phyloP scores from a whole-genome alignment of 2,797 vertebrate species.

The Pelobates cultripes region DNA sequence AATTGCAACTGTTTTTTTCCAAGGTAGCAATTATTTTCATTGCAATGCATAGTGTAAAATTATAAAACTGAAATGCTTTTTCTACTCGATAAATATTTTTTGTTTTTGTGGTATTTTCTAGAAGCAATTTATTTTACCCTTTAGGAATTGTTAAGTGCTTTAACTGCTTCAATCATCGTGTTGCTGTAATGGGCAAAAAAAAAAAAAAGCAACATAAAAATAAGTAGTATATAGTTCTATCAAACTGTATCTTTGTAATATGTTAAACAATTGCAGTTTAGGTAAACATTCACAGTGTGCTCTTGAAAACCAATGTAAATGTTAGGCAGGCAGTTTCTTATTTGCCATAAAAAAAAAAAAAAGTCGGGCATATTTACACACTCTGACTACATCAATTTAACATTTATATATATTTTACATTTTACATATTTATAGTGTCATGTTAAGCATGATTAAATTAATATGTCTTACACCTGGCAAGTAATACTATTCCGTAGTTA shows the following conservation, averaged over 20 bases:
- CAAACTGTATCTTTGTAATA: neutral
- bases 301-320: no score
- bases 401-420: no score
- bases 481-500: no score
- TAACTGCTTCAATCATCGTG: neutral
- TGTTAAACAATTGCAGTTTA: neutral
- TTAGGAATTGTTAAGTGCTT: neutral
- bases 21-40: neutral
- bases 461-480: no score
- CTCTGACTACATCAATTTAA: no score
- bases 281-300: no score
- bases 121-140: neutral
- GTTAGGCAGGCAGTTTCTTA: no score
- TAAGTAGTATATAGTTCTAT: neutral
- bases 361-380: no score
- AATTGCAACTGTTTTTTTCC: neutral
- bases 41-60: neutral
- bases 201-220: neutral
- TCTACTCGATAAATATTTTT: neutral
- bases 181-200: neutral
- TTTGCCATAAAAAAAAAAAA: no score
- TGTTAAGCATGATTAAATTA: no score
- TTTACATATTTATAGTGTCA: no score
- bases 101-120: neutral
- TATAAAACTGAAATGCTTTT: neutral